Evolutionary conservation across 2,797 vertebrate genomes (phyloP), one percentile per base, ranked within the genome.

Genomic region (Spatula clypeata): DNA sequence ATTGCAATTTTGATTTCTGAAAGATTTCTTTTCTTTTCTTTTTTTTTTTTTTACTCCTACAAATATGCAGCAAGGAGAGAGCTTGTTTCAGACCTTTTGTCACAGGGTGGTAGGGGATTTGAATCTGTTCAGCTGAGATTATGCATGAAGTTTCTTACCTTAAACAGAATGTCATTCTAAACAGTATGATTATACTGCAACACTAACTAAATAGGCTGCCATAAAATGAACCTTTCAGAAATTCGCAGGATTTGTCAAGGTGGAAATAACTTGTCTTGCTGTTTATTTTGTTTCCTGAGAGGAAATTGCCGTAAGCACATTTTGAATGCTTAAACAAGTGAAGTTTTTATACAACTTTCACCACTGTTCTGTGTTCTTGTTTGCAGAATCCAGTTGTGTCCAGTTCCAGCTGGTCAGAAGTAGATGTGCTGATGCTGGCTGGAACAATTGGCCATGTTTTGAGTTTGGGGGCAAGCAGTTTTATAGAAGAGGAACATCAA

Each of bases 401-500:
- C 16, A 57, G 42, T 62, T 98, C 98, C 74, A 90, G 91, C 3
- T 98, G 99, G 97, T 99, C 99, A 1, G 99, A 99, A 97, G 81
- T 99, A 84, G 99, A 99, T 29, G 76, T 98, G 20, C 95, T 99
- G 72, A 98, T 99, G 61, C 95, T 99, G 74, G 85, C 98, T 7
- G 99, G 99, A 60, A 99, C 99, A 0, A 4, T 98, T 26, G 98
- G 98, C 81, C 99, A 99, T 88, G 98, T 99, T 40, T 94, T 99
- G 88, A 99, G 99, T 96, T 97, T 99, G 96, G 99, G 98, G 0
- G 98, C 99, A 67, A 99, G 99, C 98, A 99, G 99, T 97, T 99
- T 99, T 16, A 98, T 99, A 9, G 99, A 99, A 96, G 99, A 99
- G 86, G 99, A 99, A 87, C 99, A 99, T 95, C 99, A 99, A 95